These are phyloP conservation scores for Muscicapa striata DNA, from an alignment of 2,797 vertebrate species.

Conservation along the genomic window DNA sequence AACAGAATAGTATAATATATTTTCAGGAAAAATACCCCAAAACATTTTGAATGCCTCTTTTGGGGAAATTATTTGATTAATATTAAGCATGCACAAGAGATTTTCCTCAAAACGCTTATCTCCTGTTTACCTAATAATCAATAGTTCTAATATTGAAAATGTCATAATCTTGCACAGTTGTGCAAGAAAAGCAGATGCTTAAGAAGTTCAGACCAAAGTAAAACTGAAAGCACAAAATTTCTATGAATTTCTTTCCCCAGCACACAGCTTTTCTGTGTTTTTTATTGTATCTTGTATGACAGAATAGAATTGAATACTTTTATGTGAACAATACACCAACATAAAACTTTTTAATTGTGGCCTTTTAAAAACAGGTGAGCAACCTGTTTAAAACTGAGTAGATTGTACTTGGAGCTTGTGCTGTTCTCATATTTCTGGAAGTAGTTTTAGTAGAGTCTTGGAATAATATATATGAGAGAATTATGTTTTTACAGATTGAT, in stretches of 20 bases:
- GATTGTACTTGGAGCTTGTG: conserved; percentile 21
- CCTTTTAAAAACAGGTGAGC: conserved; percentile 45
- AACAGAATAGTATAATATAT: not conserved
- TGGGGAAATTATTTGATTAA: not conserved
- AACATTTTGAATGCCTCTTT: not conserved
- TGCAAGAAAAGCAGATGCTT: conserved; percentile 40
- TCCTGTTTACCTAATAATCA: not conserved
- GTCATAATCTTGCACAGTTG: not conserved
- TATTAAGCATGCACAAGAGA: not conserved
- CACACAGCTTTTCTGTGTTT: not conserved
- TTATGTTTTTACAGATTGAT: conserved; percentile 23
- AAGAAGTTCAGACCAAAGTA: conserved; percentile 19
- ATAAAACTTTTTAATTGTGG: conserved; percentile 20
- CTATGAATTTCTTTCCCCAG: not conserved
- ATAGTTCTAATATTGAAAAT: not conserved
- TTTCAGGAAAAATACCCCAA: not conserved
- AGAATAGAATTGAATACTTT: conserved; percentile 49
- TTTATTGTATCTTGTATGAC: conserved; percentile 40
- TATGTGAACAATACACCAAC: not conserved
- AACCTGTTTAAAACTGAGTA: conserved; percentile 46
- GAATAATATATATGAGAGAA: not conserved
- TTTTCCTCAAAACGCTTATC: not conserved
- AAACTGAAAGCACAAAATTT: conserved; percentile 26
- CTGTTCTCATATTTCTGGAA: conserved; percentile 45
- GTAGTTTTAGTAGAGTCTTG: conserved; percentile 33